Conservation (phyloP, 2,888 invertebrate genomes). For the Saturnia japonica region DNA sequence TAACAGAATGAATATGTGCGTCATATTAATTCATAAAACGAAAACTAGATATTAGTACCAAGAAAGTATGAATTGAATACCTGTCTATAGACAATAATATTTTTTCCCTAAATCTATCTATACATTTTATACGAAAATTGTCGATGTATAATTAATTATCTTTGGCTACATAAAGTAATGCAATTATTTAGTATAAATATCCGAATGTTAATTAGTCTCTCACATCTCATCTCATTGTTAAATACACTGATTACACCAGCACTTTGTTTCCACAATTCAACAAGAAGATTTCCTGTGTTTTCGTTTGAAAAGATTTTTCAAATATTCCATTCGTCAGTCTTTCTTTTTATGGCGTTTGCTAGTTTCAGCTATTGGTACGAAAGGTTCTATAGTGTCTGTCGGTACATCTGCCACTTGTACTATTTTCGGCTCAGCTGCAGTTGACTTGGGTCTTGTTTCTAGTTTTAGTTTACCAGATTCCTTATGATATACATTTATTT, state of each 20-base stretch:
- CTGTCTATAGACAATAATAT: background rate
- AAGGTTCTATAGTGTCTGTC: background rate
- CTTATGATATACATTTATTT: conserved; percentile 2
- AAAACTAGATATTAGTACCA: background rate
- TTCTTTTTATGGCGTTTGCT: conserved; percentile 6
- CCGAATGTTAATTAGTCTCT: background rate
- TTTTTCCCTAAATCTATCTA: background rate
- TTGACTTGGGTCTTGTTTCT: background rate
- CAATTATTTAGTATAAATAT: background rate
- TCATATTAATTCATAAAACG: background rate
- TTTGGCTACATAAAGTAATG: background rate
- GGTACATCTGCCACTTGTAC: background rate
- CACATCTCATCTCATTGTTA: background rate
- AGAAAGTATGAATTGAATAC: background rate
- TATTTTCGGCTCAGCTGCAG: background rate
- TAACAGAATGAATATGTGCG: background rate
- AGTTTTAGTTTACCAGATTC: conserved; percentile 10
- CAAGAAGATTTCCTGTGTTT: background rate
- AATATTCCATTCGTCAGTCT: conserved; percentile 12
- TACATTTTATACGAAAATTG: background rate
- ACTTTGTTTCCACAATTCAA: background rate
- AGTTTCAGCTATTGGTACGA: background rate
- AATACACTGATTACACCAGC: background rate
- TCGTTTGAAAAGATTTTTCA: conserved; percentile 17
- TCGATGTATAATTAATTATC: background rate